phyloP scores from a whole-genome alignment of 1,140 invertebrate species.

The Lysiphlebus fabarum region DNA sequence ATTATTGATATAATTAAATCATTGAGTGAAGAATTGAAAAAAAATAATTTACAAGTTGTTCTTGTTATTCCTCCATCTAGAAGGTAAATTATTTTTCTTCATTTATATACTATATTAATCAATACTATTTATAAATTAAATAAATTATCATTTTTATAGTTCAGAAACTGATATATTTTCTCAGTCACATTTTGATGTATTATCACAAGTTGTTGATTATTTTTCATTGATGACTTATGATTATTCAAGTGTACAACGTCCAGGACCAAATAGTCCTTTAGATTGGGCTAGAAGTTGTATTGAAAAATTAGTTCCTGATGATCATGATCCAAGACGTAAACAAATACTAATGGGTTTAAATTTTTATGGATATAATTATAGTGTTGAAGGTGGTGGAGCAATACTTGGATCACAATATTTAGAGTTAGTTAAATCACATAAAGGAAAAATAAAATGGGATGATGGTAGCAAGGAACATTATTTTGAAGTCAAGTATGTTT shows the following conservation, averaged over 20 bases:
- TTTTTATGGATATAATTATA: slow-evolving; percentile 91
- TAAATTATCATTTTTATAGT: slow-evolving; percentile 32
- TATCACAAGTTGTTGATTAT: slow-evolving; percentile 73
- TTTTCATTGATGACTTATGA: slow-evolving; percentile 97
- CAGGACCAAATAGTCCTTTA: slow-evolving; percentile 85
- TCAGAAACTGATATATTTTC: slow-evolving; percentile 67
- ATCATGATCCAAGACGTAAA: slow-evolving; percentile 59
- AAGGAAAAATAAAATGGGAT: slow-evolving; percentile 75
- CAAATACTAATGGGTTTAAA: slow-evolving; percentile 89
- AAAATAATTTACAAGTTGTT: slow-evolving; percentile 65
- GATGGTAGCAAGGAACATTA: slow-evolving; percentile 78
- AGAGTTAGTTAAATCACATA: slow-evolving; percentile 64
- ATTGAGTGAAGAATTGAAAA: slow-evolving; percentile 57
- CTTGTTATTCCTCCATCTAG: slow-evolving; percentile 81
- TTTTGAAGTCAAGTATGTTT: slow-evolving; percentile 77
- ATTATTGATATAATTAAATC: slow-evolving; percentile 63
- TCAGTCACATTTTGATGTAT: slow-evolving; percentile 71
- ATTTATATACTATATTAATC: slow-evolving; percentile 13
- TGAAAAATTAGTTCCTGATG: slow-evolving; percentile 65
- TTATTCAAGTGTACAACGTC: slow-evolving; percentile 77
- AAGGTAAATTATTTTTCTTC: slow-evolving; percentile 52
- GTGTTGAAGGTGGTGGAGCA: slow-evolving; percentile 70
- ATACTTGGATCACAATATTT: slow-evolving; percentile 78
- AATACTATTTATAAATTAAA: slow-evolving; percentile 11
- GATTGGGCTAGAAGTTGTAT: slow-evolving; percentile 80